Evolutionary conservation across 2,888 invertebrate genomes (phyloP).

Genomic region (Diaprepes abbreviatus): DNA sequence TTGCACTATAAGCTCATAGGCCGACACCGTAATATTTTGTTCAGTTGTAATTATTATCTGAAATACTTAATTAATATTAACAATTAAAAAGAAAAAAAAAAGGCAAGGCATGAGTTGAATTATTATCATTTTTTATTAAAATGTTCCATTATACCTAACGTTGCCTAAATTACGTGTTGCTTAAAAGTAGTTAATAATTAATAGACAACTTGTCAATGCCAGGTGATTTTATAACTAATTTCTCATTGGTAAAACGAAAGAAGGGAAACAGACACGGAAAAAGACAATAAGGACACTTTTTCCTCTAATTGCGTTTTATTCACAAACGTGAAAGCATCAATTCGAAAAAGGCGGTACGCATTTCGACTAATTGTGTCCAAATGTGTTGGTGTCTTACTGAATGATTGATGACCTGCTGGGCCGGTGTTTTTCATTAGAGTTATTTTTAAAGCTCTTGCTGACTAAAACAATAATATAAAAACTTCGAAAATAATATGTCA

Average conservation of each 20-base stretch:
- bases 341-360: slow-evolving; percentile 46
- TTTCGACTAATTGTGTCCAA: slow-evolving; percentile 51
- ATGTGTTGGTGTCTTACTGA: slow-evolving; percentile 47
- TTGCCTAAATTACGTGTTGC: too few relatives aligned
- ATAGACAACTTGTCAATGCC: too few relatives aligned
- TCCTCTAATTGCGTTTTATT: slow-evolving; percentile 38
- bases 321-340: slow-evolving; percentile 42
- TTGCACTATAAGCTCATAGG: too few relatives aligned
- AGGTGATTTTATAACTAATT: neutral
- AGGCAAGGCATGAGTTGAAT: too few relatives aligned
- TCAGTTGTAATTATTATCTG: too few relatives aligned
- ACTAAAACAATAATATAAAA: slow-evolving; percentile 8
- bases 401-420: slow-evolving; percentile 48
- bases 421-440: slow-evolving; percentile 46
- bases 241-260: neutral
- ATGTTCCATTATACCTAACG: too few relatives aligned
- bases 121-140: too few relatives aligned
- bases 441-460: slow-evolving; percentile 27
- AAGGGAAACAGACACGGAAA: neutral
- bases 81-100: too few relatives aligned
- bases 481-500: slow-evolving; percentile 7
- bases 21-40: too few relatives aligned
- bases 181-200: too few relatives aligned
- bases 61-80: too few relatives aligned
- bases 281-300: slow-evolving; percentile 27